Conservation (phyloP, 2,888 invertebrate species). For the Cyrtodaria siliqua region DNA sequence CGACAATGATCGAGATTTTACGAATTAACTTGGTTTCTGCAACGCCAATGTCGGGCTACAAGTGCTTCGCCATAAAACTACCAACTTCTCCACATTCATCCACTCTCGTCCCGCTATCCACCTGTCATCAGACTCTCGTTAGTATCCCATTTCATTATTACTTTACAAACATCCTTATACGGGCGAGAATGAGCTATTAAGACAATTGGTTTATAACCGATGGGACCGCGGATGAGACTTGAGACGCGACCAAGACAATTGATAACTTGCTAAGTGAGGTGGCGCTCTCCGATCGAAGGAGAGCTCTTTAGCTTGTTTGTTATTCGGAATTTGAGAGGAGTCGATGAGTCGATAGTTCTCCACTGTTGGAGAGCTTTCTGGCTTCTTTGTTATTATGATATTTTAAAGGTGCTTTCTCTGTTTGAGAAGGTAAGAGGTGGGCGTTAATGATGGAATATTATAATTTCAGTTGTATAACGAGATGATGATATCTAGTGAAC, state of each 20-base stretch:
- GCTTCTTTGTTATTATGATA: neutral
- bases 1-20: too few species aligned
- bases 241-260: constrained; percentile 42
- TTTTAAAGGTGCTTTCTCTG: too few species aligned
- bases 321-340: neutral
- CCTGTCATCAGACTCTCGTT: constrained; percentile 46
- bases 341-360: constrained; percentile 2
- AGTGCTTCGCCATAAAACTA: too few species aligned
- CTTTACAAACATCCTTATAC: constrained; percentile 51
- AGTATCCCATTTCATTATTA: constrained; percentile 58
- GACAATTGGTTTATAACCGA: constrained; percentile 71
- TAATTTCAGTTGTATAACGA: constrained; percentile 77
- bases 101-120: constrained; percentile 11
- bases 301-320: neutral
- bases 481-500: constrained; percentile 99
- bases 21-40: too few species aligned
- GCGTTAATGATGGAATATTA: constrained; percentile 24
- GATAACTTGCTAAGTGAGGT: constrained; percentile 23
- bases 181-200: constrained; percentile 69
- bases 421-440: neutral
- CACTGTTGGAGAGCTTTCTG: neutral
- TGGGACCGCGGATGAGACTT: constrained; percentile 30
- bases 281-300: constrained; percentile 10
- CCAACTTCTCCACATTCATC: too few species aligned
- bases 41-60: too few species aligned